Percentiles rank a stretch among this genome's conserved stretches.
phyloP scores from a whole-genome alignment of 2,113 vertebrate species.

The Charadrius vociferus region DNA sequence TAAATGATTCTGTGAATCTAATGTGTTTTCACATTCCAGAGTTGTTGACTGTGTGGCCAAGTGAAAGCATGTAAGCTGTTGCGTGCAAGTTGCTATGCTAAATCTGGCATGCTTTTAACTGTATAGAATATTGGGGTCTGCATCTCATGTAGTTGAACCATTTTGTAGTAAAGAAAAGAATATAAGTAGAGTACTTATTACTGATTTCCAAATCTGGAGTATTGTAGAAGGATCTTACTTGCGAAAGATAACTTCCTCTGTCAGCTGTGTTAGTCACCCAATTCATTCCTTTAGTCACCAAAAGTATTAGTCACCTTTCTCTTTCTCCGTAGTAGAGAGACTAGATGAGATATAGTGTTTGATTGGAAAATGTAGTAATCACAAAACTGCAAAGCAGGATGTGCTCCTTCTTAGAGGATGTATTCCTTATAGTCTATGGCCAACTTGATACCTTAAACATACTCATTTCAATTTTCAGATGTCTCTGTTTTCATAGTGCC shows the following conservation, averaged over 20 bases:
- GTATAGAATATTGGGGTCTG: neutral
- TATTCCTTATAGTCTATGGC: fast-evolving
- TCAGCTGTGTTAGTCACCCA: neutral
- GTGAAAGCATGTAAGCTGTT: neutral
- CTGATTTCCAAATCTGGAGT: neutral
- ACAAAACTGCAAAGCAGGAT: neutral
- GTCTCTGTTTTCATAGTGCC: neutral
- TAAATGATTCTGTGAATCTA: neutral
- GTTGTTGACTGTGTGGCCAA: neutral
- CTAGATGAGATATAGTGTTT: neutral
- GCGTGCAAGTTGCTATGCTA: neutral
- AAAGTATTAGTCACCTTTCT: neutral
- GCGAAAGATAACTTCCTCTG: neutral
- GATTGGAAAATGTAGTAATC: neutral
- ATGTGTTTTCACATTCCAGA: neutral
- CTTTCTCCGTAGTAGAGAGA: neutral
- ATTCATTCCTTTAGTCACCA: neutral
- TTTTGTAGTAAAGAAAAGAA: neutral
- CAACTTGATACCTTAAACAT: neutral
- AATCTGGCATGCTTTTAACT: neutral
- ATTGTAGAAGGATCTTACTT: neutral
- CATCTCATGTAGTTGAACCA: neutral
- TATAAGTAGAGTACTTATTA: neutral
- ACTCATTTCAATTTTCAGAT: neutral
- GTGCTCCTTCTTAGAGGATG: fast-evolving